Percentiles rank a stretch among this genome's conserved stretches.
Evolutionary conservation across 1,140 invertebrate genomes (phyloP).

Genomic region (Aphelinus certus): DNA sequence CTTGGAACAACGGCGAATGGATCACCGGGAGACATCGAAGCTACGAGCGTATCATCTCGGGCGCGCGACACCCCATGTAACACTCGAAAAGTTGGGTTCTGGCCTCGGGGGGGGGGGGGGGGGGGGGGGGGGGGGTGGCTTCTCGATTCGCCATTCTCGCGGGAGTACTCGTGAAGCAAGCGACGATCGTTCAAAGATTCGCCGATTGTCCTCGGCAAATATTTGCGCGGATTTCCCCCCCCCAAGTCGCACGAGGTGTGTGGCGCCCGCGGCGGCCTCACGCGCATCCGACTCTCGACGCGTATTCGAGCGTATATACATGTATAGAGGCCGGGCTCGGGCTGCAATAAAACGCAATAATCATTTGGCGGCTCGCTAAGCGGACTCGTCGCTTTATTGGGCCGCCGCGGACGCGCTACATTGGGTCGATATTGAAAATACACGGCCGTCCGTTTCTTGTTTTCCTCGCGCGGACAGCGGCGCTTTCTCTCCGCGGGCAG

Average conservation of each 20-base stretch:
- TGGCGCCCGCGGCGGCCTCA: neutral
- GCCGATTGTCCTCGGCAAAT: conserved; percentile 28
- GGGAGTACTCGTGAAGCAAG: conserved; percentile 16
- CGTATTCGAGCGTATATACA: too few relatives aligned
- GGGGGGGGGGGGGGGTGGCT: neutral
- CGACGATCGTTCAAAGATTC: conserved; percentile 17
- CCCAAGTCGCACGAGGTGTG: neutral
- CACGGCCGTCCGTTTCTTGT: too few relatives aligned
- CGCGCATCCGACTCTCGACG: neutral
- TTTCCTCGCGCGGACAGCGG: too few relatives aligned
- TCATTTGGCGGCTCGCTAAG: conserved; percentile 33
- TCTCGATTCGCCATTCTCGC: neutral
- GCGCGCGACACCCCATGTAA: too few relatives aligned
- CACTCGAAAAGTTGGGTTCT: too few relatives aligned
- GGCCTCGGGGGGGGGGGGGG: neutral
- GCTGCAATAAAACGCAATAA: conserved; percentile 13
- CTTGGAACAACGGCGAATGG: too few relatives aligned
- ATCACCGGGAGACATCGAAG: too few relatives aligned
- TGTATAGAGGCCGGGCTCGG: too few relatives aligned
- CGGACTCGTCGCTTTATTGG: neutral
- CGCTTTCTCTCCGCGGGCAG: too few relatives aligned
- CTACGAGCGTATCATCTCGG: too few relatives aligned
- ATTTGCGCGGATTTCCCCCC: conserved; percentile 14
- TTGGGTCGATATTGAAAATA: too few relatives aligned
- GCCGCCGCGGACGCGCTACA: too few relatives aligned